Percentiles rank a stretch among this genome's conserved stretches.
Conservation (phyloP, 35 echinoderm and acorn worm genomes). For the Acanthaster planci region DNA sequence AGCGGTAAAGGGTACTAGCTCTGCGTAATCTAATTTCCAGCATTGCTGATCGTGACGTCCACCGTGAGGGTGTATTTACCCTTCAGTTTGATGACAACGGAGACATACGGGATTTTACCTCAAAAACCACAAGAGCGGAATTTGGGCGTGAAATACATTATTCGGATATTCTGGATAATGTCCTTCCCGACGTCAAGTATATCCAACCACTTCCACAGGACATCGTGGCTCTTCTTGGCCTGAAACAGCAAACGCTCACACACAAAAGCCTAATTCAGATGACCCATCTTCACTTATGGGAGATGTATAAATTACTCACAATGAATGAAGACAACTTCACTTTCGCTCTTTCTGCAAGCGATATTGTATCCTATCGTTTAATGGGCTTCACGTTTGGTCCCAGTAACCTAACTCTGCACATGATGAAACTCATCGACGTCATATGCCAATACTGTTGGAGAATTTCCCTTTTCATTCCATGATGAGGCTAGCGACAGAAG, state of each 20-base stretch:
- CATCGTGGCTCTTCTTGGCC: background rate
- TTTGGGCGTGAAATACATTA: slow-evolving; percentile 25
- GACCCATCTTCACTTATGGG: slow-evolving; percentile 18
- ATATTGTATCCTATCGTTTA: slow-evolving; percentile 15
- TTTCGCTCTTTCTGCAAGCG: slow-evolving; percentile 1
- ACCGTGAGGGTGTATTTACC: too few species aligned
- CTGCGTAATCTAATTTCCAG: slow-evolving; percentile 29
- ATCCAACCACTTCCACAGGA: background rate
- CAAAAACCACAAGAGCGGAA: slow-evolving; percentile 39
- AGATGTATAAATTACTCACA: slow-evolving; percentile 21
- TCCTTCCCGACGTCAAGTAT: slow-evolving; percentile 1
- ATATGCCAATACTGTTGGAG: too few species aligned
- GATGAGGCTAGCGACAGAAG: too few species aligned
- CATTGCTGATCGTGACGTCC: slow-evolving; percentile 12
- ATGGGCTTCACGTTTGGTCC: too few species aligned
- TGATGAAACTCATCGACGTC: too few species aligned
- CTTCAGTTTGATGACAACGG: too few species aligned
- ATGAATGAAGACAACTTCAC: slow-evolving; percentile 16
- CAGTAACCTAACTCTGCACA: too few species aligned
- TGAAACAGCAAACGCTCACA: slow-evolving; percentile 1
- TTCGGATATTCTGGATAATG: slow-evolving; percentile 25
- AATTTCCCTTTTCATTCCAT: too few species aligned
- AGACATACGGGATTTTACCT: slow-evolving; percentile 28
- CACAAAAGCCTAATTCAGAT: background rate
- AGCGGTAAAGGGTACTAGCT: background rate